A percentile compares a stretch with the other conserved stretches of the same genome.
phyloP scores from a whole-genome alignment of 2,113 vertebrate species.

The Ahaetulla prasina region DNA sequence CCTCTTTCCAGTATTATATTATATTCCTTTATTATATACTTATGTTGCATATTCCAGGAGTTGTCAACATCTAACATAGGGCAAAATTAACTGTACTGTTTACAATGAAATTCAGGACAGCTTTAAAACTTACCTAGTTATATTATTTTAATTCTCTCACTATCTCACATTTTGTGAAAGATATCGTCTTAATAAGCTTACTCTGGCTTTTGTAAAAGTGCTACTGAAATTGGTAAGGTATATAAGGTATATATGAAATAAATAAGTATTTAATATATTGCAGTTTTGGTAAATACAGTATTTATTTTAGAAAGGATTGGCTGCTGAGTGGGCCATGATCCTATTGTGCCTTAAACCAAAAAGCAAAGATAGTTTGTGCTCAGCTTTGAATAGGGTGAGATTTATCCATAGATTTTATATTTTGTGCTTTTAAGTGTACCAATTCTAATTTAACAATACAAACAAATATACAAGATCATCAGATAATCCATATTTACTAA shows the following conservation, averaged over 20 bases:
- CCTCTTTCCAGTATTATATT: background rate
- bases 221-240: background rate
- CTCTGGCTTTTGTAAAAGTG: background rate
- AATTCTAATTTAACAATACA: background rate
- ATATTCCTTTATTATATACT: background rate
- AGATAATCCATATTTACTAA: background rate
- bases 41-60: background rate
- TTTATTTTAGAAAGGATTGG: background rate
- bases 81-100: background rate
- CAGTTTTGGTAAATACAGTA: conserved; percentile 12
- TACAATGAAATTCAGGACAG: background rate
- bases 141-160: background rate
- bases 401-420: conserved; percentile 2
- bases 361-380: conserved; percentile 1
- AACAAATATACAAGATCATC: background rate
- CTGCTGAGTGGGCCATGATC: background rate
- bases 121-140: background rate
- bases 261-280: background rate
- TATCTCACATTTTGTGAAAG: background rate
- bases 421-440: background rate
- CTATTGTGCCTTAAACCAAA: conserved; percentile 21
- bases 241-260: too few relatives aligned
- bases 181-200: background rate
- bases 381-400: conserved; percentile 10
- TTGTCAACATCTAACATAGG: background rate